A percentile compares a stretch with the other conserved stretches of the same genome.
Conservation (phyloP, 2,113 vertebrate genomes). For the Lonchura striata region DNA sequence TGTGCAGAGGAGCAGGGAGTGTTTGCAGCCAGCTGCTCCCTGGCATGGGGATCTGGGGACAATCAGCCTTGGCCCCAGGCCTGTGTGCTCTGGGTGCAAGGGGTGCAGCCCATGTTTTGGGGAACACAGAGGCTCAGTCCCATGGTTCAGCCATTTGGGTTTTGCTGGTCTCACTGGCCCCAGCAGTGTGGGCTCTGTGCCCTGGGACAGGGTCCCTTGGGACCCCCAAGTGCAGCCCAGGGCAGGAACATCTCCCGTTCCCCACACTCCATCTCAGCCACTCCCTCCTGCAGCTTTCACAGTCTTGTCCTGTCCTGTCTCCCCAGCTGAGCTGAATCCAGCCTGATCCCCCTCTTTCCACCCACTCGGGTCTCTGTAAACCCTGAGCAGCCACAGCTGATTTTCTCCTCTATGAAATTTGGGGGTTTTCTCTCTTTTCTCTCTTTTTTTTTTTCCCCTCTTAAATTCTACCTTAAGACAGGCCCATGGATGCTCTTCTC, state of each 20-base stretch:
- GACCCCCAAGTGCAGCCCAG: not conserved
- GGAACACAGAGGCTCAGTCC: accelerated
- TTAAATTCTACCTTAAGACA: not conserved
- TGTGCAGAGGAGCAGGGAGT: not conserved
- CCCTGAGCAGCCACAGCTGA: not conserved
- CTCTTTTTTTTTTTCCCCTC: accelerated
- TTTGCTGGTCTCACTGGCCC: not conserved
- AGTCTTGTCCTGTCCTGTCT: not conserved
- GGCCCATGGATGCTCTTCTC: not conserved
- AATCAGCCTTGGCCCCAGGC: not conserved
- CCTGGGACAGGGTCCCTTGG: not conserved
- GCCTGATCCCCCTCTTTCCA: not conserved
- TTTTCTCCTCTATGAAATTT: not conserved
- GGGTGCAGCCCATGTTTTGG: not conserved
- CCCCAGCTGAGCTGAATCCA: not conserved
- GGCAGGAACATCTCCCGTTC: not conserved
- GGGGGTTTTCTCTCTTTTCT: not conserved
- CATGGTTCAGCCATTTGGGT: not conserved
- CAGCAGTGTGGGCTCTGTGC: not conserved
- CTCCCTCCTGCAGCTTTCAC: not conserved
- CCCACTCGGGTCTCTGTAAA: accelerated
- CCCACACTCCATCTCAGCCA: not conserved
- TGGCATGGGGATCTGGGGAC: too few species aligned
- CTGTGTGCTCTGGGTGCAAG: accelerated
- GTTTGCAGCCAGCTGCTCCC: not conserved